Base-by-base conservation (phyloP, 1,140 invertebrate genomes). In the Samia ricini region DNA sequence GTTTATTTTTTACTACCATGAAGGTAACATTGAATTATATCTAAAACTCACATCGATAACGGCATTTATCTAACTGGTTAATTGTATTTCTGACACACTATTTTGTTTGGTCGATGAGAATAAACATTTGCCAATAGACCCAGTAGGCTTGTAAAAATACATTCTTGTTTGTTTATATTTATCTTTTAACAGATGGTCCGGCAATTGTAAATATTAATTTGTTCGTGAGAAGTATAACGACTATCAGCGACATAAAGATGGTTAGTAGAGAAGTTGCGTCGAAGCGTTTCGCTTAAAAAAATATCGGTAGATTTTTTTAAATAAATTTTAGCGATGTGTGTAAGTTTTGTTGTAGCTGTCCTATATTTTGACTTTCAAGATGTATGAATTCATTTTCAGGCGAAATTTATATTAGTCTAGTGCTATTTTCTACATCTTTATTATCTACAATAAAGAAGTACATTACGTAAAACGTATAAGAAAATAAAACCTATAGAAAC, bases 171-270 rank as follows among this genome's bases (percentile, higher is more conserved):
- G 4, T 42, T 42, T 26, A 1, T 1, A 42, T 42, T 42, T 42
- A 15, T 42, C 33, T 42, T 42, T 42, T 42, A 42, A 23, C 94
- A 97, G 95, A 96, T 96, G 96, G 96, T 91, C 96, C 96, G 87
- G 96, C 96, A 85, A 94, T 97, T 93, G 96, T 97, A 92, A 95
- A 94, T 93, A 96, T 98, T 92, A 98, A 98, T 95, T 95, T 98
- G 92, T 98, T 97, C 94, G 96, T 98, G 87, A 94, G 97, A 93
- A 97, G 96, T 94, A 98, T 98, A 91, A 96, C 96, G 84, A 98
- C 97, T 90, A 98, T 98, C 93, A 98, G 97, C 95, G 97, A 98
- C 94, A 98, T 98, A 92, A 98, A 98, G 93, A 98, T 98, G 97
- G 96, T 97, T 96, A 97, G 96, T 96, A 80, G 74, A 21, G 51